phyloP scores from a whole-genome alignment of 2,113 vertebrate genomes.

The Ceyx cyanopectus region DNA sequence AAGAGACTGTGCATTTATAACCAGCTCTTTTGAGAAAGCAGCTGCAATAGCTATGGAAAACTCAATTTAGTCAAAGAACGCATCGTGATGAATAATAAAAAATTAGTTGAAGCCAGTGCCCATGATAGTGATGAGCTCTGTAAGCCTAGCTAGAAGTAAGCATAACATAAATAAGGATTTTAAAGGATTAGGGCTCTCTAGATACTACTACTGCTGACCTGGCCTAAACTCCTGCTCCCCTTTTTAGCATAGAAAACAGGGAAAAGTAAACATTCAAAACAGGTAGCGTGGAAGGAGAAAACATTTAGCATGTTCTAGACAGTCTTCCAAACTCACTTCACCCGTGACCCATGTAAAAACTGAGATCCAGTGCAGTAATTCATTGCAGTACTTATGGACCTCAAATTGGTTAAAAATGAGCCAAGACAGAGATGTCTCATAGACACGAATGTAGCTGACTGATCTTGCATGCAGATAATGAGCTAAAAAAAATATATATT shows the following conservation, averaged over 20 bases:
- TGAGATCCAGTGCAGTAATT: not conserved
- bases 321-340: not conserved
- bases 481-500: conserved; percentile 21
- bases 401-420: conserved; percentile 11
- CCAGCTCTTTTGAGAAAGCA: conserved; percentile 47
- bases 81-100: conserved; percentile 41
- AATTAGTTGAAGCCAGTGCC: not conserved
- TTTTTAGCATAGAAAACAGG: not conserved
- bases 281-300: not conserved
- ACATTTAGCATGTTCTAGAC: not conserved
- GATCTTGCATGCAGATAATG: conserved; percentile 40
- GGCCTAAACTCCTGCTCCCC: not conserved
- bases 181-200: not conserved
- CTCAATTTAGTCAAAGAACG: conserved; percentile 16
- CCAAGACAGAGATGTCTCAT: not conserved
- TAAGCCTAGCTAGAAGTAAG: not conserved
- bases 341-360: not conserved
- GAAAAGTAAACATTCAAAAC: not conserved
- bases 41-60: conserved; percentile 26
- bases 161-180: not conserved
- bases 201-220: not conserved
- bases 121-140: not conserved
- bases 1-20: not conserved
- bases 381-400: not conserved
- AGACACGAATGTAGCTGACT: conserved; percentile 36